These are phyloP conservation scores for Melanostigma gelatinosum DNA, from an alignment of 2,113 vertebrate species.

Conservation along the genomic window DNA sequence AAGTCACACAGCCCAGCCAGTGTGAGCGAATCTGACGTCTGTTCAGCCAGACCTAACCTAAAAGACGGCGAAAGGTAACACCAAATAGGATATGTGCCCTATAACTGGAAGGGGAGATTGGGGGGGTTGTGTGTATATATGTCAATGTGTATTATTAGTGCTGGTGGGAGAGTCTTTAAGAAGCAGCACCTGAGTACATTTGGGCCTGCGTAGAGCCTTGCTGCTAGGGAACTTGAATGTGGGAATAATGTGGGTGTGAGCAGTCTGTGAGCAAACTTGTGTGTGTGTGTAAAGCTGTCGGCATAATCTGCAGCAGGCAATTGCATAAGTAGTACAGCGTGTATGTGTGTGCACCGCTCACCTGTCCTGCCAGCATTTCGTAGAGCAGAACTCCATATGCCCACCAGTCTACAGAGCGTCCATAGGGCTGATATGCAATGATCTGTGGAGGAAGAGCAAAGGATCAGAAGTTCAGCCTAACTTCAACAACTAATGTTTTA, in stretches of 20 bases:
- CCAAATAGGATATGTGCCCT: not conserved
- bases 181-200: conserved; percentile 33
- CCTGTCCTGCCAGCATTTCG: conserved; percentile 98
- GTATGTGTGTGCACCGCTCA: conserved; percentile 69
- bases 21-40: not conserved
- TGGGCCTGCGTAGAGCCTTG: not conserved
- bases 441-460: conserved; percentile 83
- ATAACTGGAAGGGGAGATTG: not conserved
- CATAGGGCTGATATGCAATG: conserved; percentile 97
- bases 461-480: not conserved
- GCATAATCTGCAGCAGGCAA: not conserved
- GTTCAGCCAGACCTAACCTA: not conserved
- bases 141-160: conserved; percentile 7
- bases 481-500: not conserved
- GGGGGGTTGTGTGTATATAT: not conserved
- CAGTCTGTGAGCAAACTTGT: conserved; percentile 7
- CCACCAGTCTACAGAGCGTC: conserved; percentile 98
- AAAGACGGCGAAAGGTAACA: not conserved
- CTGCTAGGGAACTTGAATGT: not conserved
- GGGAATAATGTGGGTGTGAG: not conserved
- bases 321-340: conserved; percentile 14
- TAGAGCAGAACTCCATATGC: conserved; percentile 96
- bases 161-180: conserved; percentile 27
- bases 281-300: not conserved
- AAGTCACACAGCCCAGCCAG: not conserved